These are phyloP conservation scores for Aegotheles bennettii DNA, from an alignment of 2,113 vertebrate species.

Conservation along the genomic window DNA sequence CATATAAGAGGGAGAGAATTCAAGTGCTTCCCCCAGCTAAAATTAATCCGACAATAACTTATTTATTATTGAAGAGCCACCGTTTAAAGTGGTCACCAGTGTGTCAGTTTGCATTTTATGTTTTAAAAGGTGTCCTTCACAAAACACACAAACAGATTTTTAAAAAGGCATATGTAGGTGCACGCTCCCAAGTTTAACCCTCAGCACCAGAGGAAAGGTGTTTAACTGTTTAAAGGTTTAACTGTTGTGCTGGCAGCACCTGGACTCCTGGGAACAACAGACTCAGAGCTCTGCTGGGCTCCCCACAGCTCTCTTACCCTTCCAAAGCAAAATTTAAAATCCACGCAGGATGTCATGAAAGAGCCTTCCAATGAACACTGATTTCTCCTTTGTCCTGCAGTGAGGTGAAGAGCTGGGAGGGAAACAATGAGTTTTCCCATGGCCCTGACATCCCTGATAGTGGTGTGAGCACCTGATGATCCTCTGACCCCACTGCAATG, in stretches of 20 bases:
- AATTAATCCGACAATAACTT: neutral
- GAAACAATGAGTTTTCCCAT: neutral
- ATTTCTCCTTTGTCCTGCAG: neutral
- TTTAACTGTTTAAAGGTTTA: too few species aligned
- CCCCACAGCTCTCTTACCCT: neutral
- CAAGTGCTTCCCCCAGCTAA: neutral
- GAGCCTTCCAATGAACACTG: neutral
- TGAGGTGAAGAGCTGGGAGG: neutral
- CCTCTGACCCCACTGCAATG: neutral
- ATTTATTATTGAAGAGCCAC: neutral
- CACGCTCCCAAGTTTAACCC: neutral
- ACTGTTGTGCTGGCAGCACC: neutral
- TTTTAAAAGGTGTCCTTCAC: neutral
- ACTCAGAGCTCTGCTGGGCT: neutral
- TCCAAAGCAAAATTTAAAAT: neutral
- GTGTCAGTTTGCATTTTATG: neutral
- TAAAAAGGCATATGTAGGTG: neutral
- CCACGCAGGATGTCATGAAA: neutral
- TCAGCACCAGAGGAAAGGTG: neutral
- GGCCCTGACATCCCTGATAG: neutral
- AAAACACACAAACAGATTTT: neutral
- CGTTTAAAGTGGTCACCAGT: neutral
- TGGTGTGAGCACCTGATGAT: too few species aligned
- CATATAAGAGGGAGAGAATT: fast-evolving
- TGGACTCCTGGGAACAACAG: neutral